Percentiles rank a stretch among this genome's conserved stretches.
phyloP scores from a whole-genome alignment of 23 tunicate species.

The Botrylloides violaceus region DNA sequence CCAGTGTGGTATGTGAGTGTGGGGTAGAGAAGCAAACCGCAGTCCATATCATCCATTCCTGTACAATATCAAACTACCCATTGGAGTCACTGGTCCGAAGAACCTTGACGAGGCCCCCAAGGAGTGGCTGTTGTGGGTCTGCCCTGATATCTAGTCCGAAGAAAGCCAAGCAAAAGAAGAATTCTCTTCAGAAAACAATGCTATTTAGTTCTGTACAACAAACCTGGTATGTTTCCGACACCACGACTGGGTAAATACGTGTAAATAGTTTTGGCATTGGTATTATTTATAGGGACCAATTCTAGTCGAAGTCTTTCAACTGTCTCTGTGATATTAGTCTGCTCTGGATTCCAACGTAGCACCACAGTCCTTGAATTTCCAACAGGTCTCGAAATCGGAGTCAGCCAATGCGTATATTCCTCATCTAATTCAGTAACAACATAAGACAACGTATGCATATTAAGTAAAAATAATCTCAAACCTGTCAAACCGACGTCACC shows the following conservation, averaged over 20 bases:
- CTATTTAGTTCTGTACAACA: neutral
- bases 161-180: no score
- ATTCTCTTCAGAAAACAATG: neutral
- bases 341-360: slow-evolving; percentile 19
- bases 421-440: neutral
- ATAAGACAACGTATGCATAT: neutral
- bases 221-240: slow-evolving; percentile 10
- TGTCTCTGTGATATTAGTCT: neutral
- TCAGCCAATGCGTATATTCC: slow-evolving; percentile 14
- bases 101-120: no score
- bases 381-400: neutral
- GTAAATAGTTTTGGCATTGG: slow-evolving; percentile 7
- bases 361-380: neutral
- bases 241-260: neutral
- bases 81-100: no score
- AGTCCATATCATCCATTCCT: no score
- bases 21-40: no score
- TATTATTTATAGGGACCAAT: slow-evolving; percentile 26
- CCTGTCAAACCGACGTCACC: neutral
- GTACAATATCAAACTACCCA: no score
- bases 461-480: neutral
- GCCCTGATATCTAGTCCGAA: no score
- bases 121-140: no score
- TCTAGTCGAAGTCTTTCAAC: slow-evolving; percentile 9
- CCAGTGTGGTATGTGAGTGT: no score